These are phyloP conservation scores for Dasypogon diadema DNA, from an alignment of 2,888 invertebrate species.

Conservation along the genomic window DNA sequence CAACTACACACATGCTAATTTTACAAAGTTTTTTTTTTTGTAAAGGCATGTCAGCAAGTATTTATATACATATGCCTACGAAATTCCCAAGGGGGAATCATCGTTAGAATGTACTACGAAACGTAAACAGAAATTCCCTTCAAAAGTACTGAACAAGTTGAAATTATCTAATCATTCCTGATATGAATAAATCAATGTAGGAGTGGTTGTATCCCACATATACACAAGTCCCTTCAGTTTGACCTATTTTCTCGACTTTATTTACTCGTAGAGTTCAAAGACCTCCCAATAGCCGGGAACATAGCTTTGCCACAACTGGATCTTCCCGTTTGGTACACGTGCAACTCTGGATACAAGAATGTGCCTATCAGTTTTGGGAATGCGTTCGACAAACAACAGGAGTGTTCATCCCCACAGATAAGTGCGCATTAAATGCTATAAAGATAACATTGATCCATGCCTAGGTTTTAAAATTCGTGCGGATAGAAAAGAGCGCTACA, in stretches of 20 bases:
- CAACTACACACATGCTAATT: not conserved
- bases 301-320: constrained; percentile 23
- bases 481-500: constrained; percentile 5
- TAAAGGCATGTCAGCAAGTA: not conserved
- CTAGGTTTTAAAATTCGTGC: not conserved
- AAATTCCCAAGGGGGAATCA: not conserved
- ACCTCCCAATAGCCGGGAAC: constrained; percentile 38
- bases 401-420: constrained; percentile 29
- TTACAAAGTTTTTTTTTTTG: not conserved
- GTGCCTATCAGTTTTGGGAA: constrained; percentile 8
- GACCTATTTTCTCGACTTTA: constrained; percentile 37
- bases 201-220: constrained; percentile 8
- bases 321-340: constrained; percentile 36
- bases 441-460: constrained; percentile 16
- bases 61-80: not conserved
- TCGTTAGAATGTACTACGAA: not conserved
- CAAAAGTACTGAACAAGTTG: constrained; percentile 1
- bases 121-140: not conserved
- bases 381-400: constrained; percentile 24
- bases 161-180: constrained; percentile 30
- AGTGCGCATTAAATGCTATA: constrained; percentile 3
- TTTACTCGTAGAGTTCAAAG: constrained; percentile 30
- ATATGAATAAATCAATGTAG: constrained; percentile 2
- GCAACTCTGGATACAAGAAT: not conserved
- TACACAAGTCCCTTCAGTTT: not conserved